A percentile compares a stretch with the other conserved stretches of the same genome.
Evolutionary conservation across 1,140 invertebrate genomes (phyloP).

Genomic region (Spodoptera litura): DNA sequence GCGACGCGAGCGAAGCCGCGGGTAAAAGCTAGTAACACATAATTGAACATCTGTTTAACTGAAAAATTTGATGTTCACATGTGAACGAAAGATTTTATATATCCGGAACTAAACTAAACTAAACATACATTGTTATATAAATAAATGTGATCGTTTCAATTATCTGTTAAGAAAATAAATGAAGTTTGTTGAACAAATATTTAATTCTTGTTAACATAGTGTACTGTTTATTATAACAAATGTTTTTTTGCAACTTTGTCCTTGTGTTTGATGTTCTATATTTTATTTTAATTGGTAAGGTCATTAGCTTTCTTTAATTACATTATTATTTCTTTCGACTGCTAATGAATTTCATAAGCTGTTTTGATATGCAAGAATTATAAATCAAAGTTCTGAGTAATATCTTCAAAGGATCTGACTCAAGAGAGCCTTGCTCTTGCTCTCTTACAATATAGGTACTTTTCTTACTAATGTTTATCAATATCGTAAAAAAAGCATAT

Average conservation of each 20-base stretch:
- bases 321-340: background rate
- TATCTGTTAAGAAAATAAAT: slow-evolving; percentile 21
- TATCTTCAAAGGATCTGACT: no score
- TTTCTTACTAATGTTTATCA: no score
- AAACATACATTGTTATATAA: background rate
- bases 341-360: background rate
- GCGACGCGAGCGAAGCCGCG: no score
- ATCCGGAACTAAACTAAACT: slow-evolving; percentile 18
- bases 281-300: slow-evolving; percentile 16
- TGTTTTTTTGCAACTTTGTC: background rate
- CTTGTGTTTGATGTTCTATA: slow-evolving; percentile 11
- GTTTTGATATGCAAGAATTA: background rate
- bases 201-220: slow-evolving; percentile 4
- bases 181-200: slow-evolving; percentile 19
- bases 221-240: slow-evolving; percentile 9
- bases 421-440: no score
- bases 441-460: no score
- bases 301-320: background rate
- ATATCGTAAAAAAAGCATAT: no score
- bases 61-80: background rate
- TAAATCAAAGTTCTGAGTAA: no score
- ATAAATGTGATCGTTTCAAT: slow-evolving; percentile 17
- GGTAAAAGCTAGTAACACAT: no score
- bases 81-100: background rate
- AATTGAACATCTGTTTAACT: no score